Base-by-base conservation (phyloP, 2,888 invertebrate genomes). In the Yponomeuta evonymella region DNA sequence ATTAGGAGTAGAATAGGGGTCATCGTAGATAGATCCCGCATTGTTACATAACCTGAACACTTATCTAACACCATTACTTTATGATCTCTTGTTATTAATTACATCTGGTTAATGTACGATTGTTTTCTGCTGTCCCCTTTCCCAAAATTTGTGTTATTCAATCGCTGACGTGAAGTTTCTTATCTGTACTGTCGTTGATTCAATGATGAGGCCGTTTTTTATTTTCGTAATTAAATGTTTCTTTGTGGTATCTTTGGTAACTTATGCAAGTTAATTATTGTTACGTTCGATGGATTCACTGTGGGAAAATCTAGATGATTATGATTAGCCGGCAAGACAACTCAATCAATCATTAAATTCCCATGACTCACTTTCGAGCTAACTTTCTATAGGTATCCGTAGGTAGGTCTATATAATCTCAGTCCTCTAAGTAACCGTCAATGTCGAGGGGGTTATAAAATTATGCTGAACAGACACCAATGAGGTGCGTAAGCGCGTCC, bases 21-120 rank as follows among this genome's bases (percentile, higher is more conserved):
- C 65, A 30, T 43, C 15, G n/a, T 43, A n/a, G 33, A 70, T 62
- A 12, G 72, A 12, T 72, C 76, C 77, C 74, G 78, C 79, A 79
- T 82, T 82, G 81, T 87, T 86, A 79, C 86, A 79, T 85, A 83
- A 87, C 75, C 79, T 83, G 83, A 84, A 85, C 85, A 83, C 79
- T 79, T 73, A 76, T 70, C 72, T 70, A 33, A 30, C 30, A n/a
- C 68, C 48, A 72, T 70, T 72, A 70, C 70, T 72, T 72, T 70
- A 68, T 63, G 33, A 64, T 15, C 33, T 15, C 48, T 69, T 63
- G 48, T 48, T 72, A 67, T 71, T 70, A 70, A 72, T 71, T 69
- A 71, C 62, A 72, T 71, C 71, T 72, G 70, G 67, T 48, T 64
- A 36, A 48, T 23, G 30, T 58, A 58, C 70, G 68, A 69, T 71